phyloP scores from a whole-genome alignment of 2,113 vertebrate genomes.

The Pseudonaja textilis region DNA sequence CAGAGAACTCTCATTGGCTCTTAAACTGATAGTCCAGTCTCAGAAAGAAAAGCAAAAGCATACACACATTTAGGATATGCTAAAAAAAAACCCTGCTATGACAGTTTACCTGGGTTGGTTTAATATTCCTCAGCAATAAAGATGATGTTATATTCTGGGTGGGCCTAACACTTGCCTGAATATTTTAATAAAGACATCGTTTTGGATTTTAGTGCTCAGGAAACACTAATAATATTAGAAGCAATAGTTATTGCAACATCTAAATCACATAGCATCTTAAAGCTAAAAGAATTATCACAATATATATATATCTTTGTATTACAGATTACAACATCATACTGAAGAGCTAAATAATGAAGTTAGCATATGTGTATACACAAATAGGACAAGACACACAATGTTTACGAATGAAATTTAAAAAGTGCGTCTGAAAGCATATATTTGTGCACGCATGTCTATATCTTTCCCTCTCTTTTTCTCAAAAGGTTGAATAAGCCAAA shows the following conservation, averaged over 20 bases:
- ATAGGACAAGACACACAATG: not conserved
- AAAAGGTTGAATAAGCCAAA: not conserved
- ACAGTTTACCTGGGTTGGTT: not conserved
- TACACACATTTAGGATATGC: not conserved
- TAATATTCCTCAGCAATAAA: not conserved
- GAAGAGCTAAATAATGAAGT: not conserved
- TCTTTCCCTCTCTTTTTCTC: not conserved
- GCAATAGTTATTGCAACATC: not conserved
- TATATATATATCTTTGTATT: not conserved
- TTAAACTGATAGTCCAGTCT: not conserved
- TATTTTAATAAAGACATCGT: not conserved
- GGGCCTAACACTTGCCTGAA: not conserved
- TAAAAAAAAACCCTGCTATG: not conserved
- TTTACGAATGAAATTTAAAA: not conserved
- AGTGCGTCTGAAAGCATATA: not conserved
- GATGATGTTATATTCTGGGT: not conserved
- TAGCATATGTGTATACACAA: not conserved
- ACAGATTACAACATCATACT: not conserved
- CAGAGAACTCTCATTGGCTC: too few species aligned
- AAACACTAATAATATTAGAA: not conserved
- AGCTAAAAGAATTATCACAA: not conserved
- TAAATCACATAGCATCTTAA: not conserved
- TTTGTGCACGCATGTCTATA: not conserved
- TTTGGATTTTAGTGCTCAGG: conserved; percentile 21
- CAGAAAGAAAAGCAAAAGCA: not conserved